phyloP scores from a whole-genome alignment of 2,797 vertebrate genomes.

The Eulemur coronatus region DNA sequence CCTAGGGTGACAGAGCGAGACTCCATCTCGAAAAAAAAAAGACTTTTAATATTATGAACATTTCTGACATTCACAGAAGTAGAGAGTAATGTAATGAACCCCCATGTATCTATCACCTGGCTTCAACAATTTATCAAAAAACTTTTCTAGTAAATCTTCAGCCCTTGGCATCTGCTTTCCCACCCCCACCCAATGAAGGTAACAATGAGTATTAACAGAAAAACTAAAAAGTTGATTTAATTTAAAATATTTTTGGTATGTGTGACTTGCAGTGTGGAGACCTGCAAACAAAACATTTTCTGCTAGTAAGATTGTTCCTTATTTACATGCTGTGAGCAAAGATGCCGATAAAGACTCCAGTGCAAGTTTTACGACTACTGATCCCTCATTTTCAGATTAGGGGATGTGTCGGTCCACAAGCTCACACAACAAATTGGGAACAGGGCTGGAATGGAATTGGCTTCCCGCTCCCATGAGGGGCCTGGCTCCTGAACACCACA shows the following conservation, averaged over 20 bases:
- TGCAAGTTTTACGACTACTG: too few relatives aligned
- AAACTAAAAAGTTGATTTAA: background rate
- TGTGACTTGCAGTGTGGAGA: background rate
- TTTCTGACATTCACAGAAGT: background rate
- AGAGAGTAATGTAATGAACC: background rate
- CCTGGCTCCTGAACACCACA: background rate
- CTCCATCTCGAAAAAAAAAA: background rate
- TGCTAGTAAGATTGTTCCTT: background rate
- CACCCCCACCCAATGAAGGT: background rate
- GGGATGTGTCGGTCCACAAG: background rate
- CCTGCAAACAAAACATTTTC: background rate
- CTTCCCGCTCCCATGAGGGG: background rate
- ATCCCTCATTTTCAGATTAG: background rate
- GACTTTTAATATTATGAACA: background rate
- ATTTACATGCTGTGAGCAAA: background rate
- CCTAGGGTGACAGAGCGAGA: background rate
- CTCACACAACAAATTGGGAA: background rate
- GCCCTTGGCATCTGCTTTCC: background rate
- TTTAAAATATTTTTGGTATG: background rate
- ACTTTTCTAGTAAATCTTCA: background rate
- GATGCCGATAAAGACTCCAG: background rate
- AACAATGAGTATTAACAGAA: background rate
- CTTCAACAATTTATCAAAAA: background rate
- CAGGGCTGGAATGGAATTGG: background rate
- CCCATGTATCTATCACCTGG: background rate